Base-by-base conservation (phyloP, 2,888 invertebrate species). In the Latheticus oryzae region DNA sequence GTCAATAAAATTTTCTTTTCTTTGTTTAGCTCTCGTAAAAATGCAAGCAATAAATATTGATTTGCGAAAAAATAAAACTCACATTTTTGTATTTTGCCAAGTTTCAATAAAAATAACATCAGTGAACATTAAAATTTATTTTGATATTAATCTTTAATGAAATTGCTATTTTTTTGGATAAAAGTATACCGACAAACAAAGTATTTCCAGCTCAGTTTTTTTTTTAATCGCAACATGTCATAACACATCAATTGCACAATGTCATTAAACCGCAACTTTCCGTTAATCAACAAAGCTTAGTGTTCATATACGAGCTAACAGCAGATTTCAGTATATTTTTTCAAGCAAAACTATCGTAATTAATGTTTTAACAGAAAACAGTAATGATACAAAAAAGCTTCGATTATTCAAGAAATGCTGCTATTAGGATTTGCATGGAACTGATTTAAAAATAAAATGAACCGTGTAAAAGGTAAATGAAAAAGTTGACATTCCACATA, bases 11-110 rank as follows among this genome's bases (percentile, higher is more conserved):
- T 33, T 45, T 37, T 38, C 26, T 51, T 51, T 17, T 11, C 21
- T 51, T 51, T 51, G 30, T 51, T 51, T 51, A 51, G 38, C 19
- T 40, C 26, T 19, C 28, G 28, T 51, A 51, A 40, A 40, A 48
- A 51, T 26, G 28, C 19, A 12, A 26, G 35, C 48, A 16, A 35
- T 48, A 48, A 48, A 45, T 30, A 45, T 45, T 45, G 45, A 30
- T 45, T 45, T 45, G 45, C 45, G 32, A 19, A 47, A 48, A 37
- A 23, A 48, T 48, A 48, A 48, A 48, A 35, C 19, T 48, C n/a
- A n/a, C n/a, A n/a, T 24, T 48, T 26, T 37, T 23, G 35, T 28
- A 16, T 42, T 21, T 7, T 42, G 42, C 26, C 42, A 42, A 38
- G 24, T 40, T 38, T 13, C 5, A 28, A 28, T 12, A 8, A 2